Base-by-base conservation (phyloP, 2,888 invertebrate species). In the Ormyrus rosae region DNA sequence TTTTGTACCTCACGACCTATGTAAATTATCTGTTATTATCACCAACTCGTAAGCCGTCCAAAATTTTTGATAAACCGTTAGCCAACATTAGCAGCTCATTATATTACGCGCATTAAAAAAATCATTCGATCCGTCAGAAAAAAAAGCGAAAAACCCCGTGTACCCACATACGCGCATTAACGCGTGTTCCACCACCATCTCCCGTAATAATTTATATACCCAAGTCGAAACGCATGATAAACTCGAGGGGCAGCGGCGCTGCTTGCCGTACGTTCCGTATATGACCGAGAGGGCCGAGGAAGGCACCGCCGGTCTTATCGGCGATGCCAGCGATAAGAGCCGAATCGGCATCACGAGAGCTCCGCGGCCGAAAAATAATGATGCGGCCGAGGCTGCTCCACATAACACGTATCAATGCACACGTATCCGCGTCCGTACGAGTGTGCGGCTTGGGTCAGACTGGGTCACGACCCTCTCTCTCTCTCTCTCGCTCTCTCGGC, bases 291-390 rank as follows among this genome's bases (percentile, higher is more conserved):
- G n/a, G 34, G 34, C 34, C 13, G 67, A 10, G 63, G 56, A 10
- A 34, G 58, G 63, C 64, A 60, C 46, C 34, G 65, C 71, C 60
- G 46, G 73, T 78, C 71, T 81, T 82, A 81, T 84, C 81, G 82
- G 83, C 84, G 85, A 86, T 84, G 83, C 83, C 45, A 81, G 82
- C 5, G 8, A 83, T 86, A 87, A 85, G 86, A 85, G 81, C 80
- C 76, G 85, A 86, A 86, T 86, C 87, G 83, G 85, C 65, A 50
- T 86, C 84, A 70, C 83, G 77, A 65, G 73, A 63, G 78, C 74
- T 76, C 79, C 71, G 81, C 84, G 83, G 79, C 51, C 84, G 81
- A 85, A 88, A 88, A 89, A 87, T 87, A 86, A 88, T 86, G 88
- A 88, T 86, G 34, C 34, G 45, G 50, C 55, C 50, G 67, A 71